Evolutionary conservation across 2,888 invertebrate genomes (phyloP), one percentile per base, ranked within the genome.

Genomic region (Rotaria sp.): DNA sequence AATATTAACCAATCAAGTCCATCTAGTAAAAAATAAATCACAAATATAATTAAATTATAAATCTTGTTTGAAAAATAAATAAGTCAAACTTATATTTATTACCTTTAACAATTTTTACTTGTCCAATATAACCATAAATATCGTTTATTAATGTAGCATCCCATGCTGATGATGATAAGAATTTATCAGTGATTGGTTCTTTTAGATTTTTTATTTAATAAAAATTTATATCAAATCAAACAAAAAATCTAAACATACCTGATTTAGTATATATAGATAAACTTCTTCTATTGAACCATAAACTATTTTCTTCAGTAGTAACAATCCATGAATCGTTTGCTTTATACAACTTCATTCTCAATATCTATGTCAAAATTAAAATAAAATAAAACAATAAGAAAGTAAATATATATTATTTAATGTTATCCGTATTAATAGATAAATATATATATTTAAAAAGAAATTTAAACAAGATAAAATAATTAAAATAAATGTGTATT

Each of bases 251-350:
- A 13, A 18, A 50, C 50, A 2, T 80, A 80, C 80, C 45, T 15
- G 26, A 0, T 80, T 80, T 80, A 26, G 45, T 80, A 45, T 80
- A 80, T 13, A 80, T 15, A 41, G 80, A 41, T 45, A 45, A n/a
- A 80, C 80, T 80, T 80, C 45, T 45, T 80, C 41, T 80, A 45
- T 80, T 80, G 10, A 80, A 80, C 80, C 80, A 80, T 45, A 80
- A 8, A 21, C 80, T 80, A 45, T 35, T 26, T 45, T 41, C 26
- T 4, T 80, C 45, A 2, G 80, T 45, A 26, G 45, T 45, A 2
- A 80, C 26, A 45, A 80, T 80, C 80, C 80, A 80, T 3, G 80
- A 80, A 45, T 80, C 80, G 26, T n/a, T 24, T 26, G 45, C 80
- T n/a, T 45, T 26, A 7, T 80, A 80, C 80, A 80, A 80, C 45